These are phyloP conservation scores for Sapayoa aenigma DNA, from an alignment of 2,113 vertebrate genomes.

Conservation along the genomic window DNA sequence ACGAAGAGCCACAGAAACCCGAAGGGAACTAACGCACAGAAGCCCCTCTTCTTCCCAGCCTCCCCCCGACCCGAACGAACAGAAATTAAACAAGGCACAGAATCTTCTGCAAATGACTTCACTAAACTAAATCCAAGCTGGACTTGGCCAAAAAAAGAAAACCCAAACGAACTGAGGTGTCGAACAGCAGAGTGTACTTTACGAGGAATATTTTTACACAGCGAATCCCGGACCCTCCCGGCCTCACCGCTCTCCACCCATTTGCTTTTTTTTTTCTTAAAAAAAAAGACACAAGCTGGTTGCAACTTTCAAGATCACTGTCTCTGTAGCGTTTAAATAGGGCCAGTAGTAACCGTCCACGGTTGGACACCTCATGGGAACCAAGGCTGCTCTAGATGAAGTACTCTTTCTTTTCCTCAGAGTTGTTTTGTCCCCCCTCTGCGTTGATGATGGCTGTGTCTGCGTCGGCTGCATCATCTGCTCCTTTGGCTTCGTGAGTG, in stretches of 20 bases:
- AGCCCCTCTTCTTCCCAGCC: constrained; percentile 56
- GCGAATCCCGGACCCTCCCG: constrained; percentile 79
- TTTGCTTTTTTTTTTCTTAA: constrained; percentile 9
- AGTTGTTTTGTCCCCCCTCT: constrained; percentile 97
- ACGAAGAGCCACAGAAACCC: constrained; percentile 55
- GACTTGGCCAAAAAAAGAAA: constrained; percentile 79
- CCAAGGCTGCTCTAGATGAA: constrained; percentile 91
- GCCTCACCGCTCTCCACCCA: constrained; percentile 73
- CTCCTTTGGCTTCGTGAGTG: constrained; percentile 99
- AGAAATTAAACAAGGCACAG: constrained; percentile 97
- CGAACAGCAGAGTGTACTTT: constrained; percentile 88
- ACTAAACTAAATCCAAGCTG: constrained; percentile 87
- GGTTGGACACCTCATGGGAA: constrained; percentile 77
- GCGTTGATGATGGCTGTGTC: constrained; percentile 99
- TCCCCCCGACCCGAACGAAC: constrained; percentile 60
- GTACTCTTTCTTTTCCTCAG: constrained; percentile 99
- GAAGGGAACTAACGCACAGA: constrained; percentile 62
- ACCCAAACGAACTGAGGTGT: constrained; percentile 80
- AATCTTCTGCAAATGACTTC: constrained; percentile 94
- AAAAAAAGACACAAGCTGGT: constrained; percentile 71
- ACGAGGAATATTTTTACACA: constrained; percentile 83
- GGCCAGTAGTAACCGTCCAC: constrained; percentile 73
- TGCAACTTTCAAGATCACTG: constrained; percentile 72
- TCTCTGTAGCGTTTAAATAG: constrained; percentile 77
- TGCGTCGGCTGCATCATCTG: constrained; percentile 94